Base-by-base conservation (phyloP, 2,888 invertebrate species). In the Parnassius glacialis region DNA sequence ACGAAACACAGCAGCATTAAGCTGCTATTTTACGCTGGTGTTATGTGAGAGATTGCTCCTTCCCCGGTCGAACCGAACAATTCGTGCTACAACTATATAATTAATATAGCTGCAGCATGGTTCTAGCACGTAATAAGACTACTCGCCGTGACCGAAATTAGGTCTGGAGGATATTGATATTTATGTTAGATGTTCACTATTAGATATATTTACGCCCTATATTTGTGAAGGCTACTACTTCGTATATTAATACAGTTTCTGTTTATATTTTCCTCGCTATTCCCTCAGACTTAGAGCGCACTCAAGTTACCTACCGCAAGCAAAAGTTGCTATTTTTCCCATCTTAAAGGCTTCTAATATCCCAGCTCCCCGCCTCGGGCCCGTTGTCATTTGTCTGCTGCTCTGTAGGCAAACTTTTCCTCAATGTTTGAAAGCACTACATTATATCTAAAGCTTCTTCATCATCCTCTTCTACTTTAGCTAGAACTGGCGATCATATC, bases 311-410 rank as follows among this genome's bases (percentile, higher is more conserved):
- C 77, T 78, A 80, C 79, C 76, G 74, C 75, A 76, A 83, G 85
- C 83, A 87, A 87, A 88, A 89, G 87, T 88, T 87, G 85, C 87
- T 85, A 88, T 89, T 90, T 88, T 89, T 90, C 87, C 80, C 87
- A 84, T 87, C 86, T 87, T 89, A 87, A 87, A 87, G 85, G 84
- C 89, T 87, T 89, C 88, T 88, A 87, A 89, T 89, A 90, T 87
- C 84, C 77, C 80, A 76, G 82, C 76, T 75, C 79, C 79, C 83
- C 76, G 87, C 85, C 85, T 76, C 79, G 75, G 84, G 85, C 83
- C 80, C 83, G 85, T 84, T 87, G 90, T 90, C 89, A 87, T 90
- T 90, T 89, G 88, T 88, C 88, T 84, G 83, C 80, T 74, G 73
- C 82, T 81, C 82, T 75, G 85, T 84, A 87, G 81, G 85, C 86